Conservation (phyloP, 2,113 vertebrate genomes). For the Arvicanthis niloticus region DNA sequence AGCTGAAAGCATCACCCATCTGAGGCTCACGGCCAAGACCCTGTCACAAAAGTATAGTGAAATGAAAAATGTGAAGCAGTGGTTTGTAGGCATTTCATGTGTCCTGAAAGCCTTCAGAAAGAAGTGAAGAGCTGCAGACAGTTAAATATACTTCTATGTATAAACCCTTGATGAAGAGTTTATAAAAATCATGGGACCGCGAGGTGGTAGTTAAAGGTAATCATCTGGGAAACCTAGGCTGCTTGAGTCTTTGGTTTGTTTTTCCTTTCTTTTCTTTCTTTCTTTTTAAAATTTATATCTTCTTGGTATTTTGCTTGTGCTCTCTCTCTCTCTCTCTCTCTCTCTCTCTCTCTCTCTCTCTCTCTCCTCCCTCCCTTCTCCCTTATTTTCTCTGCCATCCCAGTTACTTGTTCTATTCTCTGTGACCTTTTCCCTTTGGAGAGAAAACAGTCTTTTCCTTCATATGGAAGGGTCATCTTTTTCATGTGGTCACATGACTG, state of each 20-base stretch:
- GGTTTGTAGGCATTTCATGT: not conserved
- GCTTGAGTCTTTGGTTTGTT: not conserved
- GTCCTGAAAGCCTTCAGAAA: not conserved
- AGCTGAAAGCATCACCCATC: not conserved
- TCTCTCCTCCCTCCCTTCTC: no score
- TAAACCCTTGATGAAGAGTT: not conserved
- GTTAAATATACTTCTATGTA: not conserved
- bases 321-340: fast-evolving
- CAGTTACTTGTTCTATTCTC: not conserved
- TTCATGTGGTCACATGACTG: not conserved
- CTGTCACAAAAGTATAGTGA: not conserved
- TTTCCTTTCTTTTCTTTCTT: no score
- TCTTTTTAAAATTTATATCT: not conserved
- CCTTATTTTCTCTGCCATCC: not conserved
- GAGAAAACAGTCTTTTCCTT: not conserved
- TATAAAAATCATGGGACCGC: not conserved
- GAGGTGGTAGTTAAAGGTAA: not conserved
- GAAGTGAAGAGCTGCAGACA: not conserved
- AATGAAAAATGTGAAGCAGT: not conserved
- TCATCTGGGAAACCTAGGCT: not conserved
- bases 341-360: not conserved
- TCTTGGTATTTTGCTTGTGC: not conserved
- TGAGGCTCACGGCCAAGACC: not conserved
- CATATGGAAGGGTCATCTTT: not conserved
- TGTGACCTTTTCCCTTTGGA: not conserved